Evolutionary conservation across 2,888 invertebrate genomes (phyloP), one percentile per base, ranked within the genome.

Genomic region (Pollenia amentaria): DNA sequence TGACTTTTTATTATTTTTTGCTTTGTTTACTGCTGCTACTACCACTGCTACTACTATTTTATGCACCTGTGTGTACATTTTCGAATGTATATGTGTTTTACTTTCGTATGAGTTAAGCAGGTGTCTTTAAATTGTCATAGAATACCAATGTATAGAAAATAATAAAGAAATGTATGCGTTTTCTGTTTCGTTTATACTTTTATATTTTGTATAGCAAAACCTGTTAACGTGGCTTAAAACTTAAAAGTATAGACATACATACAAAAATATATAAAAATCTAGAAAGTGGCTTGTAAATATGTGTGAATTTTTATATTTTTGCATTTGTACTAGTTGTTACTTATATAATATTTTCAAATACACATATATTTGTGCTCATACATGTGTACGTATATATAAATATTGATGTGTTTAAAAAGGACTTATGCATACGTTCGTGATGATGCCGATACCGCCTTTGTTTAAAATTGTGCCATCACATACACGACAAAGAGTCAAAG

Each of bases 71-170:
- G 29, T 62, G 38, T 38, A 12, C 3, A 16, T 64, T 48, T 64
- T 29, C 1, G 29, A 29, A 7, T 57, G 8, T 60, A 18, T 73
- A 64, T 62, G 29, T 40, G 42, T 64, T 18, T 55, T 11, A 0
- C 29, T 70, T 14, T 69, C 29, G 69, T 51, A 14, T 46, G 62
- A 7, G 51, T 46, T 16, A 65, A 76, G 44, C 69, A 82, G 69
- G 82, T 82, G 82, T 75, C 82, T 76, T 76, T 69, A 69, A 82
- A 69, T 53, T 76, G 75, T 76, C 53, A 38, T 53, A 57, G 64
- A 81, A 42, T 60, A 64, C 67, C 69, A 69, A 42, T 76, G 16
- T 40, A 42, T 38, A 81, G 57, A 69, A 70, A 64, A 75, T 51
- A 79, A 60, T 40, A 73, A 65, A 65, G 53, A 72, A 72, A 11